Evolutionary conservation across 2,113 vertebrate genomes (phyloP).

Genomic region (Mastomys coucha): DNA sequence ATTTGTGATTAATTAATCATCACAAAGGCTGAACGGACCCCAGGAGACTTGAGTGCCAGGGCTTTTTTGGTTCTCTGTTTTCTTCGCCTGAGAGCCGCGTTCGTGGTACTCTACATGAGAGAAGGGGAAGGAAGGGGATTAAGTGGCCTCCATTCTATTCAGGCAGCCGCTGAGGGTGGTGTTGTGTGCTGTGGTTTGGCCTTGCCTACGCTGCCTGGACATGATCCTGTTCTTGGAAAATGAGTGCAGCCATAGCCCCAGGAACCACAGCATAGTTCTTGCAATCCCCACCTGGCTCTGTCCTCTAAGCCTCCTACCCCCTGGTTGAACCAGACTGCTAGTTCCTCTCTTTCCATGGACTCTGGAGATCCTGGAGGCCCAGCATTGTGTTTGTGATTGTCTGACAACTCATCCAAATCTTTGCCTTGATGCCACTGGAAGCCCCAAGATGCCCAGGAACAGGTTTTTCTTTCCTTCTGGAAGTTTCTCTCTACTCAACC

Average conservation of each 20-base stretch:
- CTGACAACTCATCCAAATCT: background rate
- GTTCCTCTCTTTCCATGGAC: background rate
- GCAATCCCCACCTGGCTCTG: background rate
- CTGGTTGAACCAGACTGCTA: background rate
- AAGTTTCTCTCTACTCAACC: conserved; percentile 7
- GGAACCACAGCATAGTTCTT: background rate
- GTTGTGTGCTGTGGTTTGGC: background rate
- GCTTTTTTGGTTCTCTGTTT: background rate
- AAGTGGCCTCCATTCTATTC: background rate
- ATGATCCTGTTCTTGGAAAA: background rate
- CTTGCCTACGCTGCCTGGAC: background rate
- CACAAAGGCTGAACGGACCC: background rate
- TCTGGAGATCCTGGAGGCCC: background rate
- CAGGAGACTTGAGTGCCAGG: background rate
- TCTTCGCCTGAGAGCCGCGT: background rate
- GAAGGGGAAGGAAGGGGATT: background rate
- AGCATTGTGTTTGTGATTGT: background rate
- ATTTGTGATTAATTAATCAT: conserved; percentile 40
- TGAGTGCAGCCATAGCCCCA: too few species aligned
- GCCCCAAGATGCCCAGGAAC: background rate
- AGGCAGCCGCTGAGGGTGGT: background rate
- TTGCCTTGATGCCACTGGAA: conserved; percentile 7
- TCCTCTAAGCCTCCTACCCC: too few species aligned
- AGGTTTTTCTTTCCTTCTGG: background rate
- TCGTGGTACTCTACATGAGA: background rate